A percentile compares a stretch with the other conserved stretches of the same genome.
Conservation (phyloP, 2,113 vertebrate genomes). For the Numenius arquata region DNA sequence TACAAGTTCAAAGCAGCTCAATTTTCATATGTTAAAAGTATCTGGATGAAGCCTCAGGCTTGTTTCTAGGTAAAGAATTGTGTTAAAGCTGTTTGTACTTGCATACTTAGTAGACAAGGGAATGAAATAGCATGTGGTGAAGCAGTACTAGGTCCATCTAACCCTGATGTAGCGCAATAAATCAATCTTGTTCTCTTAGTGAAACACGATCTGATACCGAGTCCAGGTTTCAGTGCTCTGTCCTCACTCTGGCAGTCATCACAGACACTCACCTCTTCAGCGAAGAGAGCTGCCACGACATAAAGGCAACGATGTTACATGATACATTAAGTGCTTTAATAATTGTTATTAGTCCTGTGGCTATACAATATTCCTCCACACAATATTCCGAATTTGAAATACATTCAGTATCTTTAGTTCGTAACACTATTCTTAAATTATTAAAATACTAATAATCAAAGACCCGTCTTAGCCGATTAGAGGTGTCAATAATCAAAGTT, state of each 20-base stretch:
- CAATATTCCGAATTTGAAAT: neutral
- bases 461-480: neutral
- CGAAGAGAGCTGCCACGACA: slow-evolving; percentile 27
- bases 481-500: neutral
- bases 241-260: slow-evolving; percentile 13
- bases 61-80: slow-evolving; percentile 88
- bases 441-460: neutral
- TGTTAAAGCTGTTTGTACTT: slow-evolving; percentile 90
- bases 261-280: slow-evolving; percentile 43
- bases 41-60: slow-evolving; percentile 88
- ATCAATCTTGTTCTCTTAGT: slow-evolving; percentile 66
- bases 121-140: slow-evolving; percentile 67
- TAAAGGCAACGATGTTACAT: neutral
- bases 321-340: neutral
- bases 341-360: neutral
- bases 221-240: slow-evolving; percentile 45
- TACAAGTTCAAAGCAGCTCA: slow-evolving; percentile 97
- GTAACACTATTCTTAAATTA: neutral
- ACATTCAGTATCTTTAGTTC: neutral
- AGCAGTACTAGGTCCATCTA: slow-evolving; percentile 67
- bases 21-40: slow-evolving; percentile 96
- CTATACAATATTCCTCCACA: neutral
- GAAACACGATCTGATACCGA: slow-evolving; percentile 67
- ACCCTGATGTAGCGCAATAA: slow-evolving; percentile 67
- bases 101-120: slow-evolving; percentile 78